Evolutionary conservation across 2,797 vertebrate genomes (phyloP).

Genomic region (Knipowitschia caucasica): DNA sequence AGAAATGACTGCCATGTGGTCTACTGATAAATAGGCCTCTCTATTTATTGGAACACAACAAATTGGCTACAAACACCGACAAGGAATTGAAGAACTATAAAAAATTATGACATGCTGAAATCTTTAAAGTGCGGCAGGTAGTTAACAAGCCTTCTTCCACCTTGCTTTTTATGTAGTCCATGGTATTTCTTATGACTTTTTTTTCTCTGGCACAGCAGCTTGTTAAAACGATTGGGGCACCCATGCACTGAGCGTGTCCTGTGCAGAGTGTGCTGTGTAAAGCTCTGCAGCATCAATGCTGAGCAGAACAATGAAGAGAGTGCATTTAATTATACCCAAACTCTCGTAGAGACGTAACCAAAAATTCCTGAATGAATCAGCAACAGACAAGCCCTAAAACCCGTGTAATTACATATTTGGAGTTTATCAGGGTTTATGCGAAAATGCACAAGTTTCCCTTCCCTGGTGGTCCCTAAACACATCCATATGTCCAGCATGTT

Average conservation of each 20-base stretch:
- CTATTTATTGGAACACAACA: conserved; percentile 87
- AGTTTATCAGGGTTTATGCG: conserved; percentile 83
- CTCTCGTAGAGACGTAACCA: conserved; percentile 74
- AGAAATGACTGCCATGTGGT: conserved; percentile 86
- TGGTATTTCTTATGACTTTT: conserved; percentile 69
- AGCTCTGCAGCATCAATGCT: conserved; percentile 55
- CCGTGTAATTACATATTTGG: conserved; percentile 86
- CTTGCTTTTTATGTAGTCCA: conserved; percentile 69
- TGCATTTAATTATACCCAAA: conserved; percentile 46
- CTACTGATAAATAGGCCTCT: conserved; percentile 82
- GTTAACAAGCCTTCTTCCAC: conserved; percentile 71
- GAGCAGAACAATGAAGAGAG: conserved; percentile 67
- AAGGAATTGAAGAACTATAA: conserved; percentile 81
- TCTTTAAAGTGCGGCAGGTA: conserved; percentile 79
- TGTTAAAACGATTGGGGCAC: conserved; percentile 66
- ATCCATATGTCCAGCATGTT: conserved; percentile 82
- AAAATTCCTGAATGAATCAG: conserved; percentile 81
- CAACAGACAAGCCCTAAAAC: conserved; percentile 82
- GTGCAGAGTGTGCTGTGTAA: conserved; percentile 29
- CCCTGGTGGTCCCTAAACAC: conserved; percentile 87
- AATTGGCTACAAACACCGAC: conserved; percentile 84
- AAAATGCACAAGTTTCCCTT: conserved; percentile 84
- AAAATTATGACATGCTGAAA: conserved; percentile 76
- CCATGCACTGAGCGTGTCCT: conserved; percentile 55
- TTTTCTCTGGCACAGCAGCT: conserved; percentile 69